Evolutionary conservation across 2,888 invertebrate genomes (phyloP), one percentile per base, ranked within the genome.

Genomic region (Teleogryllus oceanicus): DNA sequence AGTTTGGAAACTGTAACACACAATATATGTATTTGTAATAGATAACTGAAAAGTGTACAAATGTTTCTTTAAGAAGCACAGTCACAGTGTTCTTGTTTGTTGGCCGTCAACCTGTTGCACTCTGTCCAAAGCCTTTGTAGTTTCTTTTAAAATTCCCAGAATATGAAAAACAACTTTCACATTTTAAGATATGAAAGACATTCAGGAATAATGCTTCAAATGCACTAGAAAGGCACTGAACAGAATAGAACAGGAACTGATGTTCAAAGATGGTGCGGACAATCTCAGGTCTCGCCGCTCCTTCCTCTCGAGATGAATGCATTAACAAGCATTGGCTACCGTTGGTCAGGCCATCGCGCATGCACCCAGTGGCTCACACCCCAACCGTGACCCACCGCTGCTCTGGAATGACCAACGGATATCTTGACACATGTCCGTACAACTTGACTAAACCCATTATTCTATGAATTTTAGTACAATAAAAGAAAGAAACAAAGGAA

Each of bases 381-480:
- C 83, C 84, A 83, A 83, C 83, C 82, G 83, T 83, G 83, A 83
- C 83, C 84, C 83, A 84, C 83, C 83, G 83, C 84, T 84, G 84
- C 83, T 84, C 84, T 84, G 84, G 83, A 84, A 84, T 84, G 82
- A 83, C 83, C 83, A 83, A 83, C 82, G 82, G 80, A 81, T 77
- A 81, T 81, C 81, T 81, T 81, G 81, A 81, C 80, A 80, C 81
- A 80, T 78, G 81, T 81, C 80, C 80, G 62, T 79, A 80, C n/a
- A 37, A 37, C 77, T 49, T 76, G 51, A 75, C 80, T 50, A 80
- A 75, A 78, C 80, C 79, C 75, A 77, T 24, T 51, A n/a, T 62
- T 11, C 13, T 62, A 18, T 62, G 62, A 62, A 62, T 18, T 62
- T 62, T 62, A 62, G 62, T 18, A 62, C 3, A n/a, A 62, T 62